Conservation (phyloP, 2,888 invertebrate genomes). For the Polyommatus icarus region DNA sequence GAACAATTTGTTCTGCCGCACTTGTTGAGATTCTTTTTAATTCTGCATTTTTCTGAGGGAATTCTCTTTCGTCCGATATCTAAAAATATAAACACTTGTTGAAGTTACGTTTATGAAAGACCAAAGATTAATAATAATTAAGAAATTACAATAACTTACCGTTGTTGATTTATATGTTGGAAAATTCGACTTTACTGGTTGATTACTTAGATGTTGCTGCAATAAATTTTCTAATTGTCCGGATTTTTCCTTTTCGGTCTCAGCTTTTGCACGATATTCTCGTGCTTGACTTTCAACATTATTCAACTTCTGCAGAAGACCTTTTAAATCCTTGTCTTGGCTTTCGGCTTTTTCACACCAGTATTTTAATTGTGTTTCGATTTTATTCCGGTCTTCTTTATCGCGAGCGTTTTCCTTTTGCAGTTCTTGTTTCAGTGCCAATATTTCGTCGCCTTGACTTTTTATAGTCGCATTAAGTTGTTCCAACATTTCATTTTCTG, state of each 20-base stretch:
- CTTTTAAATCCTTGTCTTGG: conserved; percentile 65
- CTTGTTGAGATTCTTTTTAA: conserved; percentile 41
- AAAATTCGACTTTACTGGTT: conserved; percentile 37
- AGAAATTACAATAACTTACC: conserved; percentile 38
- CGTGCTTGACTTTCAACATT: conserved; percentile 62
- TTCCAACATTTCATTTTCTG: conserved; percentile 58
- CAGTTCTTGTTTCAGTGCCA: conserved; percentile 69
- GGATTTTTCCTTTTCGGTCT: conserved; percentile 58
- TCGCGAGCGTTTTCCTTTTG: conserved; percentile 56
- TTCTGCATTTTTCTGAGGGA: conserved; percentile 37
- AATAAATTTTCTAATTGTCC: conserved; percentile 56
- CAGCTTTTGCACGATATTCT: conserved; percentile 58
- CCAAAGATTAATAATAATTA: neutral
- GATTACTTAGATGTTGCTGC: conserved; percentile 50
- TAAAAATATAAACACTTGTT: conserved; percentile 14
- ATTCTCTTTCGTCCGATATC: conserved; percentile 24
- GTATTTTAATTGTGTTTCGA: conserved; percentile 58
- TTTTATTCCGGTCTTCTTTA: conserved; percentile 54
- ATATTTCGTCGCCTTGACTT: conserved; percentile 77
- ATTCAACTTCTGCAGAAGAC: conserved; percentile 62
- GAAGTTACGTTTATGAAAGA: neutral
- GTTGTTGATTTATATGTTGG: conserved; percentile 35
- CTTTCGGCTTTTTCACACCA: conserved; percentile 63
- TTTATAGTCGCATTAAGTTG: conserved; percentile 68
- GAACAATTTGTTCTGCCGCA: conserved; percentile 45